phyloP scores from a whole-genome alignment of 2,888 invertebrate species.

The Phyllotreta cruciferae region DNA sequence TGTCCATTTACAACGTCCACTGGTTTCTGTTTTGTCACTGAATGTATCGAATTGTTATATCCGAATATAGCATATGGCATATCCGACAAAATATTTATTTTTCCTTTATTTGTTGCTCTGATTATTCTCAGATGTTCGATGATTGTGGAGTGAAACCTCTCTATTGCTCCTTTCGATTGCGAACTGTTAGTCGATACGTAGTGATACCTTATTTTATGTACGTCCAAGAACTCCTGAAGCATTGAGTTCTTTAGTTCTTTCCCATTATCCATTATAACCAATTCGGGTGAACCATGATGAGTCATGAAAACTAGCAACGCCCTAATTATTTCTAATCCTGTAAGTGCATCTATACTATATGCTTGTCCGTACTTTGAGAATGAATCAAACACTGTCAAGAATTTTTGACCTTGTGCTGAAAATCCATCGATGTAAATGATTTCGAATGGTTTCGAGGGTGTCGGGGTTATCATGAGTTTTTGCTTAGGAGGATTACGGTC shows the following conservation, averaged over 20 bases:
- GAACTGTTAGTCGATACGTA: constrained; percentile 5
- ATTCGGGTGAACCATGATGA: constrained; percentile 4
- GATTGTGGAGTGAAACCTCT: neutral
- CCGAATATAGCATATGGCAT: too few relatives aligned
- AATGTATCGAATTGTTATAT: too few relatives aligned
- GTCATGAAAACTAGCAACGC: neutral
- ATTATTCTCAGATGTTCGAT: neutral
- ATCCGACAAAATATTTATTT: too few relatives aligned
- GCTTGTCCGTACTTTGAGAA: constrained; percentile 12
- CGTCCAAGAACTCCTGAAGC: constrained; percentile 3
- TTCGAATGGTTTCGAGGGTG: constrained; percentile 12
- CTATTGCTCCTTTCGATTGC: constrained; percentile 4
- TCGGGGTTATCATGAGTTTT: constrained; percentile 4
- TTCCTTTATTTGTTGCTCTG: too few relatives aligned
- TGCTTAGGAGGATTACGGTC: constrained; percentile 8
- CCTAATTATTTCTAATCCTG: neutral
- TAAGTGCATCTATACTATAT: constrained; percentile 1
- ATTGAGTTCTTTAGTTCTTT: constrained; percentile 11
- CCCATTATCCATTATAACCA: constrained; percentile 5
- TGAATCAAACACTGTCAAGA: constrained; percentile 9
- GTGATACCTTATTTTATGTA: constrained; percentile 8
- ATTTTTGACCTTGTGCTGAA: constrained; percentile 1
- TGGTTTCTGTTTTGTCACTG: too few relatives aligned
- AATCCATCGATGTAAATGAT: constrained; percentile 8
- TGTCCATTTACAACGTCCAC: too few relatives aligned